Conservation (phyloP, 1,140 invertebrate species). For the Nasonia longicornis region DNA sequence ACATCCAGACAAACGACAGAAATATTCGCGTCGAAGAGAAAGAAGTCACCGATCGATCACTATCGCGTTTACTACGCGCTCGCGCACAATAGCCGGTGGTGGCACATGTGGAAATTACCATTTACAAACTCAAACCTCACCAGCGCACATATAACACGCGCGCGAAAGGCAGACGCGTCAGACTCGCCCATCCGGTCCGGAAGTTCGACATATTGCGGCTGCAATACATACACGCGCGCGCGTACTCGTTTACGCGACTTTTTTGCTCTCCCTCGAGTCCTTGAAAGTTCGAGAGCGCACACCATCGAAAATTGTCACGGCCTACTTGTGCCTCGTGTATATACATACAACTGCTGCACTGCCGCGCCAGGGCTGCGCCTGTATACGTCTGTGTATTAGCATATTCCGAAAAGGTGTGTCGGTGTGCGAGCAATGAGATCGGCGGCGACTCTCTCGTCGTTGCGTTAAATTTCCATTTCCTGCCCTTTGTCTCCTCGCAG, state of each 20-base stretch:
- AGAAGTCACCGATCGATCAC: too few species aligned
- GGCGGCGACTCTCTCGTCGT: constrained; percentile 13
- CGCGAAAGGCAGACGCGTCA: constrained; percentile 42
- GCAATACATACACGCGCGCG: constrained; percentile 38
- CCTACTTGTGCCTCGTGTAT: constrained; percentile 37
- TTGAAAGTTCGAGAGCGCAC: constrained; percentile 29
- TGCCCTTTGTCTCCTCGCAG: constrained; percentile 39
- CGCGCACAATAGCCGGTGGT: neutral
- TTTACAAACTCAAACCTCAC: constrained; percentile 44
- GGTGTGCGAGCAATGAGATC: neutral
- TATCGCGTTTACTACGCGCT: neutral
- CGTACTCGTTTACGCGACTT: constrained; percentile 31
- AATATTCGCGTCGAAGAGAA: too few species aligned
- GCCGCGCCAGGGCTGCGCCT: neutral
- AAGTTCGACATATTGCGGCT: constrained; percentile 49
- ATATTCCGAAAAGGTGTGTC: constrained; percentile 38
- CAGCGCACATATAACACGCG: constrained; percentile 36
- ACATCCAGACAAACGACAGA: too few species aligned
- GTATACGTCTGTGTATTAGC: constrained; percentile 5
- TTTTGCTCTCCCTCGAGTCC: constrained; percentile 26
- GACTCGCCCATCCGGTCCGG: constrained; percentile 55
- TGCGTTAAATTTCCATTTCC: constrained; percentile 45
- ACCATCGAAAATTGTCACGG: constrained; percentile 45
- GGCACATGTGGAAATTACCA: constrained; percentile 47
- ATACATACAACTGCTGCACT: constrained; percentile 16